phyloP scores from a whole-genome alignment of 2,113 vertebrate species.

The Ammospiza nelsoni region DNA sequence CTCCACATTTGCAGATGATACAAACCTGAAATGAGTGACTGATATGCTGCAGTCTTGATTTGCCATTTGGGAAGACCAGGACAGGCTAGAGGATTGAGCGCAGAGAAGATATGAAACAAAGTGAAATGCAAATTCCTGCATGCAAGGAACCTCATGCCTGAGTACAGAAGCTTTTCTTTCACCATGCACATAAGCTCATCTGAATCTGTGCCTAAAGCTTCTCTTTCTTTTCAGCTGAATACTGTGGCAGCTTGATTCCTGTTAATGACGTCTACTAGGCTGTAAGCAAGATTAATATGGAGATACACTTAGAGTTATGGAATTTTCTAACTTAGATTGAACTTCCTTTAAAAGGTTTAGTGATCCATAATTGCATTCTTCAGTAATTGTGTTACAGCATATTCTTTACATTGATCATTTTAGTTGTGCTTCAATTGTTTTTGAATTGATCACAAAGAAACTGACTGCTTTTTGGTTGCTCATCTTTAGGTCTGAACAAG shows the following conservation, averaged over 20 bases:
- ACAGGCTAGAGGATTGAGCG: neutral
- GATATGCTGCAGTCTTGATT: neutral
- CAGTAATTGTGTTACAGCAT: slow-evolving; percentile 21
- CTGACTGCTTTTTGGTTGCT: neutral
- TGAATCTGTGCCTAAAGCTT: neutral
- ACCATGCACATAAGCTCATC: neutral
- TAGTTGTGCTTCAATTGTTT: slow-evolving; percentile 30
- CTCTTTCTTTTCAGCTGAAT: neutral
- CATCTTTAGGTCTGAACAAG: neutral
- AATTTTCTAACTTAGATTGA: neutral
- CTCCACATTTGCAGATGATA: neutral
- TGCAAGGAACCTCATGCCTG: neutral
- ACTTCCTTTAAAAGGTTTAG: slow-evolving; percentile 16
- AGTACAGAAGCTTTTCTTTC: neutral
- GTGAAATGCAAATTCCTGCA: neutral
- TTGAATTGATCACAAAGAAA: slow-evolving; percentile 44
- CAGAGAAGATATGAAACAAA: neutral
- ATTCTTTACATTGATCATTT: slow-evolving; percentile 45
- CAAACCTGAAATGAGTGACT: neutral
- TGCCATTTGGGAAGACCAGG: neutral
- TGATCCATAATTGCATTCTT: slow-evolving; percentile 31
- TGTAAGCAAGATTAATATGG: slow-evolving; percentile 30
- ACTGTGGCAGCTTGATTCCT: neutral
- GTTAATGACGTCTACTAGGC: neutral
- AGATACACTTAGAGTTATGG: neutral